Conservation (phyloP, 2,888 invertebrate species). For the Diadegma fenestrale region DNA sequence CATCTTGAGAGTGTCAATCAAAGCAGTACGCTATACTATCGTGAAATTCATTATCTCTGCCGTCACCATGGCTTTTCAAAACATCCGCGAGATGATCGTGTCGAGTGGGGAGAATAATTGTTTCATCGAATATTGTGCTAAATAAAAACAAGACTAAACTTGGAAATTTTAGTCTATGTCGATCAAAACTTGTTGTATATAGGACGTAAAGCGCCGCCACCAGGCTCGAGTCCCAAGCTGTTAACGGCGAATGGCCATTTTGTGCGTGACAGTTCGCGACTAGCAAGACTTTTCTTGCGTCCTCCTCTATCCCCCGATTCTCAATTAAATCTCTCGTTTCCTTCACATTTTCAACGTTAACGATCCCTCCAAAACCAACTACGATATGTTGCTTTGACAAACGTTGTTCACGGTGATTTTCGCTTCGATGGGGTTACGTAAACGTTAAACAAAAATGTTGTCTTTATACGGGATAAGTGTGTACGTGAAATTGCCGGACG, state of each 20-base stretch:
- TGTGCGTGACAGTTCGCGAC: conserved; percentile 87
- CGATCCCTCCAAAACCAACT: background rate
- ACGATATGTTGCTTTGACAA: conserved; percentile 19
- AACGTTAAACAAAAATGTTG: conserved; percentile 34
- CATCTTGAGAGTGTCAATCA: conserved; percentile 74
- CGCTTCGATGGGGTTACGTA: conserved; percentile 38
- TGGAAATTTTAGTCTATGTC: conserved; percentile 12
- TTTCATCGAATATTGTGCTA: conserved; percentile 50
- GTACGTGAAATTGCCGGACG: conserved; percentile 42
- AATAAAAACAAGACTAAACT: conserved; percentile 28
- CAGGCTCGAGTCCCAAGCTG: conserved; percentile 86
- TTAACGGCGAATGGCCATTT: conserved; percentile 88
- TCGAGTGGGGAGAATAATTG: conserved; percentile 35
- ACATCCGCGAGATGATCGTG: conserved; percentile 27
- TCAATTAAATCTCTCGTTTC: conserved; percentile 29
- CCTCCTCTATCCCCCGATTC: conserved; percentile 38
- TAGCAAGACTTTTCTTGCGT: conserved; percentile 61
- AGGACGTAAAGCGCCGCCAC: conserved; percentile 83
- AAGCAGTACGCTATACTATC: conserved; percentile 52
- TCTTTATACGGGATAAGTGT: conserved; percentile 29
- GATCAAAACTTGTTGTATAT: conserved; percentile 49
- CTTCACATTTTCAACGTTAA: conserved; percentile 11
- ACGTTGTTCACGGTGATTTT: conserved; percentile 9
- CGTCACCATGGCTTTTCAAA: conserved; percentile 57
- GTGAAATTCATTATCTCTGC: conserved; percentile 53